Evolutionary conservation across 2,113 vertebrate species (phyloP).

Genomic region (Chelonoidis abingdonii): DNA sequence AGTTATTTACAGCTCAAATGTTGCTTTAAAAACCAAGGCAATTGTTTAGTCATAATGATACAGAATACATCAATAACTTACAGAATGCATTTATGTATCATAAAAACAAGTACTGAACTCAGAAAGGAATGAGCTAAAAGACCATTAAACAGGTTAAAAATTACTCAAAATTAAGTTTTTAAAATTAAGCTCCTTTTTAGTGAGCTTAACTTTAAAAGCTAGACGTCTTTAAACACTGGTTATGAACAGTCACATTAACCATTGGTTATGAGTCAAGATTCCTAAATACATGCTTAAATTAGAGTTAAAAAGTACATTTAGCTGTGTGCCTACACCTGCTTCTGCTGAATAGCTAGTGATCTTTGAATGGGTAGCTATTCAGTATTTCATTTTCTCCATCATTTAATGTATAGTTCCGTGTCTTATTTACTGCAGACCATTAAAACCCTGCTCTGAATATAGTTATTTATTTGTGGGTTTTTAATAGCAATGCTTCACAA

Average conservation of each 20-base stretch:
- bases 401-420: not conserved
- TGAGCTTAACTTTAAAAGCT: not conserved
- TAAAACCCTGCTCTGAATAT: not conserved
- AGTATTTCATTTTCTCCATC: not conserved
- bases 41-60: not conserved
- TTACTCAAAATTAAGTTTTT: not conserved
- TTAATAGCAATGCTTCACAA: fast-evolving
- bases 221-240: fast-evolving
- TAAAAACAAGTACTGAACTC: not conserved
- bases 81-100: not conserved
- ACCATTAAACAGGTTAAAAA: not conserved
- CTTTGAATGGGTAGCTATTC: not conserved
- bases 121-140: not conserved
- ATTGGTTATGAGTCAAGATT: not conserved
- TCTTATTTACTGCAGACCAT: not conserved
- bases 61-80: not conserved
- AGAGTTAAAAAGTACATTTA: not conserved
- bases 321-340: not conserved
- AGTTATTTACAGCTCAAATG: constrained; percentile 25
- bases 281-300: not conserved
- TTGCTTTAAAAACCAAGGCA: not conserved
- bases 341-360: not conserved
- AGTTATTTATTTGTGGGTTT: not conserved
- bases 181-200: too few species aligned
- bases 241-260: not conserved